These are phyloP conservation scores for Bradynema listronoti DNA, from an alignment of 1,140 invertebrate genomes.

Conservation along the genomic window DNA sequence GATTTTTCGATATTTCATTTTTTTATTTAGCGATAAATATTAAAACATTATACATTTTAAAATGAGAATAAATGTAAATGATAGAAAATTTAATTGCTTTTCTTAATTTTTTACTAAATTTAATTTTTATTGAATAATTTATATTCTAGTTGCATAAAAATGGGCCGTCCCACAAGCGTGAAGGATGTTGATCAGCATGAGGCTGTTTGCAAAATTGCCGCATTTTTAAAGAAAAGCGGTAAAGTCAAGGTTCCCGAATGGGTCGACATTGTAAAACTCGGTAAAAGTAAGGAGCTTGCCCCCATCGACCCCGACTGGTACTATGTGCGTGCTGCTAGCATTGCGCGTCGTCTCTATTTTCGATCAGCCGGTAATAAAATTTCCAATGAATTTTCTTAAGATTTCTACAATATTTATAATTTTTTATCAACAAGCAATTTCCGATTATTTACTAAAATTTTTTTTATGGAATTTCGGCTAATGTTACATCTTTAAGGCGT, in stretches of 20 bases:
- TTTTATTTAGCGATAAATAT: not conserved
- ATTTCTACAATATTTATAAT: no score
- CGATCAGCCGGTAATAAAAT: constrained; percentile 70
- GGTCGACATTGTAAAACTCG: constrained; percentile 90
- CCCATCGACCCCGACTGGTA: constrained; percentile 98
- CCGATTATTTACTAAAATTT: constrained; percentile 16
- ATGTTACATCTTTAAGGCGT: constrained; percentile 68
- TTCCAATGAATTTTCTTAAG: no score
- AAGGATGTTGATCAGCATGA: constrained; percentile 98
- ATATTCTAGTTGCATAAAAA: constrained; percentile 13
- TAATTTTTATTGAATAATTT: not conserved
- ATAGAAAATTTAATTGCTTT: no score
- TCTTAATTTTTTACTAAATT: no score
- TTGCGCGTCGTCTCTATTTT: constrained; percentile 90
- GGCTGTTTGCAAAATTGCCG: constrained; percentile 85
- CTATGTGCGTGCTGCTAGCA: constrained; percentile 76
- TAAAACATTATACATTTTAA: not conserved
- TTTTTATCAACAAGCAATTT: no score
- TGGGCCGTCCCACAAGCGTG: constrained; percentile 64
- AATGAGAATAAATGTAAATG: no score
- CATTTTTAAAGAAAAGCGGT: constrained; percentile 68
- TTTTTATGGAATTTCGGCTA: constrained; percentile 7
- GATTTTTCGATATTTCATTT: no score
- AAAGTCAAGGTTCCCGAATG: constrained; percentile 95
- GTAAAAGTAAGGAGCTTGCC: constrained; percentile 85